Evolutionary conservation across 2,888 invertebrate genomes (phyloP).

Genomic region (Elmis aenea): DNA sequence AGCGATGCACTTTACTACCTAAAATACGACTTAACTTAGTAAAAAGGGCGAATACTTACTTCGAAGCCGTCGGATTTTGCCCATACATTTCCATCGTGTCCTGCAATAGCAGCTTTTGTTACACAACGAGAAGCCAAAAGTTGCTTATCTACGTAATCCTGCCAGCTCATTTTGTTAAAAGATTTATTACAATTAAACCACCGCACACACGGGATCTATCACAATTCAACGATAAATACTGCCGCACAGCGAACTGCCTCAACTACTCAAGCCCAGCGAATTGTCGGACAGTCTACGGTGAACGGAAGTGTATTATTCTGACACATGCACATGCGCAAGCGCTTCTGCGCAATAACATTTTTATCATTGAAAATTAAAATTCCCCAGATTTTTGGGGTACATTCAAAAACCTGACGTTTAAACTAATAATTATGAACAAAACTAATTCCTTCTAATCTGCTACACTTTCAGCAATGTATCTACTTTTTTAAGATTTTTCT

Average conservation of each 20-base stretch:
- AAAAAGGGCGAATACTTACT: conserved; percentile 77
- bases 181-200: conserved; percentile 33
- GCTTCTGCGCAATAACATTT: too few relatives aligned
- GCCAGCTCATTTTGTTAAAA: conserved; percentile 82
- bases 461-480: too few relatives aligned
- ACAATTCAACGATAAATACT: conserved; percentile 29
- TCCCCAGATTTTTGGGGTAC: too few relatives aligned
- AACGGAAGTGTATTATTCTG: conserved; percentile 37
- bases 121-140: conserved; percentile 93
- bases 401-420: too few relatives aligned
- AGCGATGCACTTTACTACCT: too few relatives aligned
- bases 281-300: too few relatives aligned
- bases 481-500: too few relatives aligned
- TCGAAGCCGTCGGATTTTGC: conserved; percentile 90
- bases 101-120: conserved; percentile 90
- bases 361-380: too few relatives aligned
- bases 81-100: conserved; percentile 94
- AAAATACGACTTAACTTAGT: too few relatives aligned
- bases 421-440: too few relatives aligned
- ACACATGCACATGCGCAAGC: conserved; percentile 33
- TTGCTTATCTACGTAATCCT: conserved; percentile 97
- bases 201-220: conserved; percentile 37
- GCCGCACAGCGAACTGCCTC: conserved; percentile 40
- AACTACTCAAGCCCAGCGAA: conserved; percentile 31
- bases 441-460: too few relatives aligned